Conservation (phyloP, 2,888 invertebrate species). For the Zele albiditarsus region DNA sequence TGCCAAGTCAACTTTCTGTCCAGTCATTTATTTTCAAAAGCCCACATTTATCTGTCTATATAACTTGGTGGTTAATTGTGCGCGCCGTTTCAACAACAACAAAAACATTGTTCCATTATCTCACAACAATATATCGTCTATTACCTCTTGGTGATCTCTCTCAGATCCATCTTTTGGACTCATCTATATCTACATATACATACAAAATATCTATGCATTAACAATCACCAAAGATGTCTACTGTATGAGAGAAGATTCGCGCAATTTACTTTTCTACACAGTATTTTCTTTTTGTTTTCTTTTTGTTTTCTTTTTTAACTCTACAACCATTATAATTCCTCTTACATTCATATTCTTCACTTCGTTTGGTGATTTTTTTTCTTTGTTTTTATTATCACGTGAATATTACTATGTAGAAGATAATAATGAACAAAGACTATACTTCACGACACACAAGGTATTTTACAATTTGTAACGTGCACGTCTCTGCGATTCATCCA, state of each 20-base stretch:
- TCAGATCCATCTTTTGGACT: slow-evolving; percentile 26
- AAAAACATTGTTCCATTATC: slow-evolving; percentile 33
- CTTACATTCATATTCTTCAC: not conserved
- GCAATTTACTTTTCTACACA: not conserved
- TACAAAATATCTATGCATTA: not conserved
- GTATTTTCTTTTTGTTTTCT: not conserved
- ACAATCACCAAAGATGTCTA: slow-evolving; percentile 34
- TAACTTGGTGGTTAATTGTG: slow-evolving; percentile 49
- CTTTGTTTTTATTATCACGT: slow-evolving; percentile 12
- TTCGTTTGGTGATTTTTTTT: slow-evolving; percentile 1
- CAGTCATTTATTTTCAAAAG: slow-evolving; percentile 14
- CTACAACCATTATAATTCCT: slow-evolving; percentile 10
- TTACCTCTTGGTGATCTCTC: slow-evolving; percentile 17
- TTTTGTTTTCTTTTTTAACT: not conserved
- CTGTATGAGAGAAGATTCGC: slow-evolving; percentile 8
- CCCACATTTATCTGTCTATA: slow-evolving; percentile 27
- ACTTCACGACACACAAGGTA: slow-evolving; percentile 12
- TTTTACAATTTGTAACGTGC: slow-evolving; percentile 41
- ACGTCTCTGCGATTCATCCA: slow-evolving; percentile 16
- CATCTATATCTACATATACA: not conserved
- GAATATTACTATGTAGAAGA: slow-evolving; percentile 15
- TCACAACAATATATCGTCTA: slow-evolving; percentile 11
- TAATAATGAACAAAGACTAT: slow-evolving; percentile 39
- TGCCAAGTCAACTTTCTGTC: slow-evolving; percentile 4
- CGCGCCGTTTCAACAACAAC: slow-evolving; percentile 43